Base-by-base conservation (phyloP, 2,888 invertebrate genomes). In the Trisateles emortualis region DNA sequence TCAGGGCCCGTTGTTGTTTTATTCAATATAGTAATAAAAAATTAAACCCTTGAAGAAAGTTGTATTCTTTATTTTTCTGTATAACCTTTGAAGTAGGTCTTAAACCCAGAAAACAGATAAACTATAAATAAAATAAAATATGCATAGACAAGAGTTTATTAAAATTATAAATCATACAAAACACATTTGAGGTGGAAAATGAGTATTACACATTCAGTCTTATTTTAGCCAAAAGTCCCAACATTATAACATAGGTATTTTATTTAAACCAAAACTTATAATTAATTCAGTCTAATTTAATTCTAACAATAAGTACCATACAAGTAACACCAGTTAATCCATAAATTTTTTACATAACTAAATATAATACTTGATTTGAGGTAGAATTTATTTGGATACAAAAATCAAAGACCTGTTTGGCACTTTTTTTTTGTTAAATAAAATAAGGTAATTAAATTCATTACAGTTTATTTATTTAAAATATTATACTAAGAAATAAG, bases 171-270 rank as follows among this genome's bases (percentile, higher is more conserved):
- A 39, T 39, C 36, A 49, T 61, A 51, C 30, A 55, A 45, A 63
- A 65, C 9, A 63, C 10, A 47, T 55, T n/a, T 60, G 61, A 71
- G 66, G 68, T 64, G 64, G 29, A 51, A 22, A 30, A 40, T 54
- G 66, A 73, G 72, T 72, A 69, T 73, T 66, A 60, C 53, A 60
- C 53, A 60, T 52, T 73, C 72, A 73, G 72, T 74, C 72, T 72
- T 68, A 60, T 50, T 54, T 49, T 49, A 53, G 50, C 35, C 29
- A 26, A 46, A n/a, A 38, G 26, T 36, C 39, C 26, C 26, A 26
- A 26, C 26, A 26, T 22, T 32, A 11, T 14, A 14, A 35, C 16
- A 14, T 35, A 14, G 3, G 2, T 11, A 32, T 6, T n/a, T 35
- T 35, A 14, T 13, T 14, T 35, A 16, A 16, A 35, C 3, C 5